Evolutionary conservation across 2,888 invertebrate species (phyloP), one percentile per base, ranked within the genome.

Genomic region (Platynereis dumerilii): DNA sequence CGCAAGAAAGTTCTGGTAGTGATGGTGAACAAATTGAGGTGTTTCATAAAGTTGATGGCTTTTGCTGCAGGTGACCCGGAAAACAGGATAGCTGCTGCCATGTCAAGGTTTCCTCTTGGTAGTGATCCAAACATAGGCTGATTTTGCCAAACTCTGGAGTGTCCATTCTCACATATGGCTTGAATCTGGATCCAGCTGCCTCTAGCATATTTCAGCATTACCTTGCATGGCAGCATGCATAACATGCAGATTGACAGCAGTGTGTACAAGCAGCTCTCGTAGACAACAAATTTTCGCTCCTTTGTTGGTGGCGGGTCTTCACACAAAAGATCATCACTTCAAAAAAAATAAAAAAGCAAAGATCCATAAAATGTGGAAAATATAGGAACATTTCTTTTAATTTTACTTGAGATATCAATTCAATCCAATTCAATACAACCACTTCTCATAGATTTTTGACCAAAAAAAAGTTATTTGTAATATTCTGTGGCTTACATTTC

Each of bases 191-290:
- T n/a, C 48, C n/a, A 20, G 22, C 48, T 48, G 5, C 48, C 48
- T 22, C 17, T 48, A 12, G 20, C n/a, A n/a, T 5, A 20, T 5
- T 5, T 7, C 3, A 48, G 48, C 20, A 48, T n/a, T 7, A 48
- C 48, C 17, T n/a, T n/a, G 48, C 48, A 48, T 5, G 48, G 48
- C n/a, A 48, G n/a, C 48, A 48, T 48, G 48, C 48, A 48, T 5
- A 48, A 7, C 22, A 22, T 48, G 22, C 48, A 48, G 3, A 48
- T n/a, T 10, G 48, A n/a, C 3, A 48, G 22, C 7, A 12, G 22
- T 5, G 48, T 22, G 22, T 48, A 22, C 5, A 48, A n/a, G 48
- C 48, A 48, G 48, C 48, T 48, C 22, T 48, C 48, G 17, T 48
- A 48, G 3, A n/a, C 22, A 5, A 48, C 3, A 48, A 48, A 48